Conservation (phyloP, 2,113 vertebrate genomes). For the Sebastes fasciatus region DNA sequence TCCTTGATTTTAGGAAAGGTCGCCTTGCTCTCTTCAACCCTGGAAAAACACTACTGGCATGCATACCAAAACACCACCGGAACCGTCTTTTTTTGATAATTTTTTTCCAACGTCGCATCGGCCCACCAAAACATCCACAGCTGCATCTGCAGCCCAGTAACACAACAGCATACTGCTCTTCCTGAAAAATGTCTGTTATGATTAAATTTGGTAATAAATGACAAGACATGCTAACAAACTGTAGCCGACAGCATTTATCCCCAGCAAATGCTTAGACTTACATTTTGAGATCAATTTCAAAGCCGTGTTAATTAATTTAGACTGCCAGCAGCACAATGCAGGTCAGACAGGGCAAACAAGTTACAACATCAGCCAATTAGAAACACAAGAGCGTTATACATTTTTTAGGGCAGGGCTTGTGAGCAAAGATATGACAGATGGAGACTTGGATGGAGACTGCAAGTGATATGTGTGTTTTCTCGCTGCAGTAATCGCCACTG, state of each 20-base stretch:
- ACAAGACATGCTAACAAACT: conserved; percentile 72
- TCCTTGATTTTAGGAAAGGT: conserved; percentile 84
- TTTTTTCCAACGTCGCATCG: conserved; percentile 29
- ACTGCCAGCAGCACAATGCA: conserved; percentile 80
- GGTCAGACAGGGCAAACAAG: conserved; percentile 80
- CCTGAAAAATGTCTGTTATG: conserved; percentile 61
- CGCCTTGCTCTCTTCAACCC: conserved; percentile 66
- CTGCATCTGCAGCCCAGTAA: conserved; percentile 42
- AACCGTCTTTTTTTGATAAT: conserved; percentile 5
- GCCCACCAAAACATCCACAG: conserved; percentile 25
- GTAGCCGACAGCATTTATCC: conserved; percentile 72
- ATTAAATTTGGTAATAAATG: conserved; percentile 71
- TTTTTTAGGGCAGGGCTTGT: conserved; percentile 47
- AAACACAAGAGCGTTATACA: conserved; percentile 66
- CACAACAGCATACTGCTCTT: conserved; percentile 42
- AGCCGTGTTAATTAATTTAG: conserved; percentile 83
- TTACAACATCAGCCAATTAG: conserved; percentile 83
- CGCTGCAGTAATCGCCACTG: conserved; percentile 27
- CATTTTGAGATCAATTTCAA: conserved; percentile 81
- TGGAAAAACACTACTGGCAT: conserved; percentile 60
- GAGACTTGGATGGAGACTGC: conserved; percentile 33
- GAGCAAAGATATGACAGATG: conserved; percentile 61
- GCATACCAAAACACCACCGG: conserved; percentile 47
- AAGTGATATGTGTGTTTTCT: conserved; percentile 26
- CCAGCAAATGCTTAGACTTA: conserved; percentile 74